A percentile compares a stretch with the other conserved stretches of the same genome.
Conservation (phyloP, 2,888 invertebrate species). For the Craniophora ligustri region DNA sequence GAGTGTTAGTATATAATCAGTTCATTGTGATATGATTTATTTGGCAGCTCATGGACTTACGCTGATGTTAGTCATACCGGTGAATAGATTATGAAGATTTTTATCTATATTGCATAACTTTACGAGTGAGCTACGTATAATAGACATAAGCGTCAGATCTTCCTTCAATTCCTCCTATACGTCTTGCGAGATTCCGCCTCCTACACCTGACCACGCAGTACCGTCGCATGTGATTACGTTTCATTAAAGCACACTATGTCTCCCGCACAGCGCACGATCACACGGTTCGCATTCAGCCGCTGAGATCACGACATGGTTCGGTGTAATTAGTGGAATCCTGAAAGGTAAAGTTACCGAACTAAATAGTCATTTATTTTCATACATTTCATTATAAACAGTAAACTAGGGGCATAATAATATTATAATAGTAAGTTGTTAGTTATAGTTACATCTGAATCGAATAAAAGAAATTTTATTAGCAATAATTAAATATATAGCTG, state of each 20-base stretch:
- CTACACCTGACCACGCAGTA: constrained; percentile 36
- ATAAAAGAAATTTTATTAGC: constrained; percentile 70
- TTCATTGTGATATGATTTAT: constrained; percentile 42
- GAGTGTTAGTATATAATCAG: constrained; percentile 24
- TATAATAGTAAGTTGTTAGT: constrained; percentile 61
- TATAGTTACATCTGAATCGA: constrained; percentile 71
- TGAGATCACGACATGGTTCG: constrained; percentile 28
- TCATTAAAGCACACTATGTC: constrained; percentile 35
- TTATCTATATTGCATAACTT: constrained; percentile 61
- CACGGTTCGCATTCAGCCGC: constrained; percentile 20
- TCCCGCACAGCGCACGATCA: constrained; percentile 19
- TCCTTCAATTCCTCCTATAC: constrained; percentile 56
- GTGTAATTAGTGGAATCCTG: constrained; percentile 44
- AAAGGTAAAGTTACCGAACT: constrained; percentile 67
- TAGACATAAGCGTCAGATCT: constrained; percentile 71
- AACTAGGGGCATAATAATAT: constrained; percentile 50
- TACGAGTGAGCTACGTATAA: constrained; percentile 75
- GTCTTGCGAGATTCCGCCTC: constrained; percentile 44
- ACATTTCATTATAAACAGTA: constrained; percentile 60
- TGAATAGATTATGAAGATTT: constrained; percentile 55
- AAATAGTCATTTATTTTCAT: constrained; percentile 80
- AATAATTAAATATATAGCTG: constrained; percentile 59
- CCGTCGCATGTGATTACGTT: constrained; percentile 20
- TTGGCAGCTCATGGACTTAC: constrained; percentile 50
- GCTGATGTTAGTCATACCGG: constrained; percentile 41